Percentiles rank a stretch among this genome's conserved stretches.
Evolutionary conservation across 2,797 vertebrate genomes (phyloP).

Genomic region (Eidolon dupreanum): DNA sequence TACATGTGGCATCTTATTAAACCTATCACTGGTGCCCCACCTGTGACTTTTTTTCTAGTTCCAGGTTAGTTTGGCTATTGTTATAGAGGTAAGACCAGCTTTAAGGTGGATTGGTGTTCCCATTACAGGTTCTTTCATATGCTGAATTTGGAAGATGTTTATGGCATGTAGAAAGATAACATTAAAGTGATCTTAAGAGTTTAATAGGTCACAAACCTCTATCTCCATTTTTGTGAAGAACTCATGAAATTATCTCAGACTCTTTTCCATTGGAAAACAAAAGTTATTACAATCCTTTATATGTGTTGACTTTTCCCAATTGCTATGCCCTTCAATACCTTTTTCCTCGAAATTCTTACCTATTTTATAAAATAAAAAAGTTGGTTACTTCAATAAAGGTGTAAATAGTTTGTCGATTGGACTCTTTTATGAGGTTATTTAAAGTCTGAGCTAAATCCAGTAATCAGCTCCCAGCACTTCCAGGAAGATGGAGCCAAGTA

Average conservation of each 20-base stretch:
- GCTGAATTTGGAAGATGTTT: background rate
- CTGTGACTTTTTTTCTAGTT: conserved; percentile 63
- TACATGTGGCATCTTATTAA: conserved; percentile 80
- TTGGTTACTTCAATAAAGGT: conserved; percentile 31
- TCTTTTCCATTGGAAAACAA: conserved; percentile 21
- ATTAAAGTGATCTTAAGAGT: background rate
- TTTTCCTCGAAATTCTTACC: conserved; percentile 3
- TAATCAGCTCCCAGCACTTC: background rate
- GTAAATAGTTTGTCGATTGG: background rate
- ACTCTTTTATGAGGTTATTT: conserved; percentile 52
- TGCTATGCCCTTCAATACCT: background rate
- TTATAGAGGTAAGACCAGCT: background rate
- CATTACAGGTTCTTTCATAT: background rate
- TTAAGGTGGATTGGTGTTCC: background rate
- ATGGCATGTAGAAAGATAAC: background rate
- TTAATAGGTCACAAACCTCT: background rate
- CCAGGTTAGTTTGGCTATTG: conserved; percentile 25
- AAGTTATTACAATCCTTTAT: background rate
- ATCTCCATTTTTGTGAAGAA: background rate
- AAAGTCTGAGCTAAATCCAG: conserved; percentile 36
- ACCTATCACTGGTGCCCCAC: conserved; percentile 53
- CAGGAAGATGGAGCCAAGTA: background rate
- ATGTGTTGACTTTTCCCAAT: conserved; percentile 18
- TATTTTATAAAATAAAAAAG: conserved; percentile 50
- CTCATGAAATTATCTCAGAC: background rate